Percentiles rank a stretch among this genome's conserved stretches.
These are phyloP conservation scores for Apistogramma diplotaenia DNA, from an alignment of 2,113 vertebrate genomes.

Conservation along the genomic window DNA sequence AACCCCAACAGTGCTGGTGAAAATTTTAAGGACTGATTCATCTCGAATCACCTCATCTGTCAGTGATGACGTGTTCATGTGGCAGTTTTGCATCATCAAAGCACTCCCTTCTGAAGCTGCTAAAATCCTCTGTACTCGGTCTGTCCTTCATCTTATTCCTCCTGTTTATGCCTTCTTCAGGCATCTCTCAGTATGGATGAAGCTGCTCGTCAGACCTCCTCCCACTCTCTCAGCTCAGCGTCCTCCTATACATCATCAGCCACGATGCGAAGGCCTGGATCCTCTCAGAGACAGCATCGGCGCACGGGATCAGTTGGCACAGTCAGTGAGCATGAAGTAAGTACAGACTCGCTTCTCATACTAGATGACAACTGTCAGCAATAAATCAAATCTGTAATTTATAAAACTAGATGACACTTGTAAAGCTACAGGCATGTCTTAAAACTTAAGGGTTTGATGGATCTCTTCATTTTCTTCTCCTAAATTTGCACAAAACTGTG, in stretches of 20 bases:
- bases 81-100: background rate
- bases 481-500: no score
- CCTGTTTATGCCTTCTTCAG: slow-evolving; percentile 4
- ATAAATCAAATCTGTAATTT: no score
- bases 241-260: slow-evolving; percentile 67
- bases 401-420: no score
- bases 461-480: no score
- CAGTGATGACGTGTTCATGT: background rate
- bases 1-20: background rate
- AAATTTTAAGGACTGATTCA: background rate
- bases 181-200: slow-evolving; percentile 98
- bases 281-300: slow-evolving; percentile 79
- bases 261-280: slow-evolving; percentile 74
- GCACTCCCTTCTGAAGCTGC: background rate
- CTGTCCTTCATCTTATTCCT: background rate
- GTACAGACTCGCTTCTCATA: no score
- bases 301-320: slow-evolving; percentile 94
- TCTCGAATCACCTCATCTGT: background rate
- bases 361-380: no score
- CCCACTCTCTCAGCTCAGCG: slow-evolving; percentile 66
- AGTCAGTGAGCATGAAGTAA: slow-evolving; percentile 88
- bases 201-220: slow-evolving; percentile 86
- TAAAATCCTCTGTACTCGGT: background rate
- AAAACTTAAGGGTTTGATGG: no score
- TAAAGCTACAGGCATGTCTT: no score